phyloP scores from a whole-genome alignment of 2,797 vertebrate species.

The Takifugu rubripes region DNA sequence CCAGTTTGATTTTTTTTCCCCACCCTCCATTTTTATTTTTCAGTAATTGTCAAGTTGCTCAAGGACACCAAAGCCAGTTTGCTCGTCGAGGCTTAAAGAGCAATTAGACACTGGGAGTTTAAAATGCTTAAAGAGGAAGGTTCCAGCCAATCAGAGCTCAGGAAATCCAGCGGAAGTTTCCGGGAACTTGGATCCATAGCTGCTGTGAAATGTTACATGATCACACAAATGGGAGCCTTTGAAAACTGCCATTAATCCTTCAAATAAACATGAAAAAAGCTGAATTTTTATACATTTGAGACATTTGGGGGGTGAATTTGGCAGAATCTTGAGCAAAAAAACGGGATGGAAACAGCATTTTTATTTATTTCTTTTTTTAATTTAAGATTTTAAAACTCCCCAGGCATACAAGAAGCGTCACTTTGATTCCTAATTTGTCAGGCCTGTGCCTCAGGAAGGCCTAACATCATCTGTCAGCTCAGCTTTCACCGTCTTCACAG shows the following conservation, averaged over 20 bases:
- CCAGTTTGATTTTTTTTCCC: background rate
- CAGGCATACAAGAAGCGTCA: constrained; percentile 4
- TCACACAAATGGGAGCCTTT: no score
- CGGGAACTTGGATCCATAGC: background rate
- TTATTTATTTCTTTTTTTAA: background rate
- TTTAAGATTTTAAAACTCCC: constrained; percentile 6
- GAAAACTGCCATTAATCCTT: no score
- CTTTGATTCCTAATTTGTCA: constrained; percentile 18
- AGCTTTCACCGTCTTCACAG: constrained; percentile 15
- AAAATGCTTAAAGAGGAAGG: no score
- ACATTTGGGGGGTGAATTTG: background rate
- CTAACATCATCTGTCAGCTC: constrained; percentile 31
- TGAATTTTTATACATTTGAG: no score
- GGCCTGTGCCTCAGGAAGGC: constrained; percentile 20
- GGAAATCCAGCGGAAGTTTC: background rate
- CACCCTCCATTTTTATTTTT: background rate
- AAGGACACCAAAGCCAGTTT: background rate
- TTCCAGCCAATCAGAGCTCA: constrained; percentile 30
- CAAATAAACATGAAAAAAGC: no score
- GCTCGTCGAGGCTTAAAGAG: constrained; percentile 2
- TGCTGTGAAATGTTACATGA: no score
- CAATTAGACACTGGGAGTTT: no score
- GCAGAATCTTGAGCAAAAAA: background rate
- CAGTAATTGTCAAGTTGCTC: background rate
- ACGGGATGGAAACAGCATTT: constrained; percentile 2